Evolutionary conservation across 2,113 vertebrate species (phyloP), one percentile per base, ranked within the genome.

Genomic region (Hypomesus transpacificus): DNA sequence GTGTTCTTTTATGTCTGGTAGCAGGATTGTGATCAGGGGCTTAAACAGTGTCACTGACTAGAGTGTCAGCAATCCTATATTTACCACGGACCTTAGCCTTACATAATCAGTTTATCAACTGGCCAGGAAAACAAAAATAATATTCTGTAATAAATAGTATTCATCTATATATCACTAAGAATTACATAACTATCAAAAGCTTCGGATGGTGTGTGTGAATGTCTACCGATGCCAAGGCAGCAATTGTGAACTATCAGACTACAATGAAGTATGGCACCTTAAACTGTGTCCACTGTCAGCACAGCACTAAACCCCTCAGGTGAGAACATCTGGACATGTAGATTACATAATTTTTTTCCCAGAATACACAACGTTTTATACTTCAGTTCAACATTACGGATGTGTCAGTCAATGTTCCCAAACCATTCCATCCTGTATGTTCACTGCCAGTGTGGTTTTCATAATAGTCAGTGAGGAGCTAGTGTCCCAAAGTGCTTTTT

Each of bases 121-220:
- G 94, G 94, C 93, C 94, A 90, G 86, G 81, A 31, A 76, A 92
- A 82, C 89, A 92, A 88, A 89, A 89, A 34, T 0, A 34, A 34
- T 91, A 83, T 60, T 60, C 22, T 91, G 81, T 92, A 94, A 95
- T 94, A 95, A 95, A 94, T 95, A 95, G 20, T 90, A 34, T 34
- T 75, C 62, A 90, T 65, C 92, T 91, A 91, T 90, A 92, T 90
- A 92, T 91, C 91, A 90, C 92, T 92, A 92, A 93, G 92, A 92
- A 93, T 93, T 93, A 93, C 85, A 91, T 34, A 34, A 34, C 31
- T 6, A 34, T 34, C 31, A 34, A 7, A 34, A 34, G 31, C 31
- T 34, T 6, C 7, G 31, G 31, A 34, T 34, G 31, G 31, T 34
- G 31, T 34, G 31, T 34, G 31, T 34, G 4, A 34, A 34, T 34